phyloP scores from a whole-genome alignment of 2,888 invertebrate genomes.

The Marasmarcha lunaedactyla region DNA sequence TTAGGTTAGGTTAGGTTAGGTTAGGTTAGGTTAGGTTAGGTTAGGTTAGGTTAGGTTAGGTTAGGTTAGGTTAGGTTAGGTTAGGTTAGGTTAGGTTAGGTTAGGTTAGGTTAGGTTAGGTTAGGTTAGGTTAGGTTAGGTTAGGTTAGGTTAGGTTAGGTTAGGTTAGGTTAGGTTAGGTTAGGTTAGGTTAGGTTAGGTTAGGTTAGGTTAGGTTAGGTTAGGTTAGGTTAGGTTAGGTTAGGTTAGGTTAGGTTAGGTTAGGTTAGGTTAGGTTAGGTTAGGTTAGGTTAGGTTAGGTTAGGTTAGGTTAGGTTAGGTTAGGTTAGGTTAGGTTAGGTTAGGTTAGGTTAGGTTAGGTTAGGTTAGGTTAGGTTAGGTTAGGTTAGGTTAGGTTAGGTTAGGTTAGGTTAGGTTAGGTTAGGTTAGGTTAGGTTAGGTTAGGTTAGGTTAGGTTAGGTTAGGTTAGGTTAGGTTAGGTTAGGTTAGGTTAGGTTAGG shows the following conservation, averaged over 20 bases:
- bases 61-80: conserved; percentile 19
- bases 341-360: conserved; percentile 13
- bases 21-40: conserved; percentile 15
- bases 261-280: conserved; percentile 9
- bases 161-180: conserved; percentile 18
- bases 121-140: conserved; percentile 20
- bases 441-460: background rate
- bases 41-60: conserved; percentile 18
- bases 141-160: conserved; percentile 18
- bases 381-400: conserved; percentile 5
- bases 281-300: conserved; percentile 9
- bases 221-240: conserved; percentile 16
- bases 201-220: conserved; percentile 17
- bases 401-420: background rate
- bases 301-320: conserved; percentile 10
- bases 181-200: conserved; percentile 17
- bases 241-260: conserved; percentile 8
- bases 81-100: conserved; percentile 19
- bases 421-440: background rate
- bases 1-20: conserved; percentile 1
- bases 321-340: conserved; percentile 12
- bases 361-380: conserved; percentile 13
- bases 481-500: background rate
- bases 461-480: background rate
- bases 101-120: conserved; percentile 20